A percentile compares a stretch with the other conserved stretches of the same genome.
These are phyloP conservation scores for Amblyteles armatorius DNA, from an alignment of 2,888 invertebrate genomes.

Conservation along the genomic window DNA sequence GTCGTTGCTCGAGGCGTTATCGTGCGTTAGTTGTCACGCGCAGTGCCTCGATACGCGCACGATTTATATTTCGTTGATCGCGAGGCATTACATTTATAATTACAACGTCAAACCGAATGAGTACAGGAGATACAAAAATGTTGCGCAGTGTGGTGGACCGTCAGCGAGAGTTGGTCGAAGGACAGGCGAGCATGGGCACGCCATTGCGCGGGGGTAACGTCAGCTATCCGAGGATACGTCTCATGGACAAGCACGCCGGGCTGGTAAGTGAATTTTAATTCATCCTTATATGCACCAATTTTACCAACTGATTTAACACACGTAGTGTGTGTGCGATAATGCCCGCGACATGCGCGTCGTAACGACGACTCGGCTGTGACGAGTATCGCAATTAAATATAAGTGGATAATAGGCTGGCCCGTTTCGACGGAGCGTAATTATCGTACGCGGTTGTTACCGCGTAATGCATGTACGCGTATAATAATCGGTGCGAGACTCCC, in stretches of 20 bases:
- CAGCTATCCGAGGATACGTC: slow-evolving; percentile 70
- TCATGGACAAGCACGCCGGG: slow-evolving; percentile 71
- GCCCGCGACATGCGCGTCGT: background rate
- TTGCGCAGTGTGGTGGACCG: slow-evolving; percentile 66
- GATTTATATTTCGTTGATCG: background rate
- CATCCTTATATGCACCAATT: slow-evolving; percentile 7
- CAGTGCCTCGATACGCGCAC: background rate
- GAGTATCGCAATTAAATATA: slow-evolving; percentile 42
- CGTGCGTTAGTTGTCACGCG: slow-evolving; percentile 1
- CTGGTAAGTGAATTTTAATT: slow-evolving; percentile 72
- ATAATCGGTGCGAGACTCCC: background rate
- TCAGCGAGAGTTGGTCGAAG: slow-evolving; percentile 33
- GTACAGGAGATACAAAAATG: slow-evolving; percentile 60
- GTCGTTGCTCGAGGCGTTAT: background rate
- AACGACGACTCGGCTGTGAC: slow-evolving; percentile 56
- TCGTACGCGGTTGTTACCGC: slow-evolving; percentile 26
- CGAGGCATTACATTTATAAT: background rate
- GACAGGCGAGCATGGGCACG: slow-evolving; percentile 62
- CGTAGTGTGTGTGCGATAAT: background rate
- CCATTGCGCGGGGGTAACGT: slow-evolving; percentile 70
- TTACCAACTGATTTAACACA: slow-evolving; percentile 2
- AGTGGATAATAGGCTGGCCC: slow-evolving; percentile 28
- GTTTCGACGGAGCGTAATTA: slow-evolving; percentile 28
- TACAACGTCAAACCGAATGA: slow-evolving; percentile 15
- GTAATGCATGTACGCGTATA: background rate